Conservation (phyloP, 2,797 vertebrate species). For the Rhynchonycteris naso region DNA sequence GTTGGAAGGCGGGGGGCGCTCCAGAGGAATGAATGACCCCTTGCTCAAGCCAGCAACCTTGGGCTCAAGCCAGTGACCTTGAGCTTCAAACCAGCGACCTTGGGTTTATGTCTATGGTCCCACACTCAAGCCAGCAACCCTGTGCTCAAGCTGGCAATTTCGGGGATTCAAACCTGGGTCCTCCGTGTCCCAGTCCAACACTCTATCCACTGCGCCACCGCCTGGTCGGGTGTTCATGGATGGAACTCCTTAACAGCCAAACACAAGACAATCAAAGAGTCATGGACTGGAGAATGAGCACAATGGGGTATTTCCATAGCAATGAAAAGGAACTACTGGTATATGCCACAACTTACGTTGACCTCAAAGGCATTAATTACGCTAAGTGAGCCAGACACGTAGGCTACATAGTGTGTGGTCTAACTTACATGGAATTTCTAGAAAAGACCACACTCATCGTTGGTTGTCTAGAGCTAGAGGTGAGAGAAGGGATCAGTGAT, state of each 20-base stretch:
- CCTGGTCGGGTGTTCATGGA: too few species aligned
- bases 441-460: neutral
- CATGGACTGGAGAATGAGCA: neutral
- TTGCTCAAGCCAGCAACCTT: too few species aligned
- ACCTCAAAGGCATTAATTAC: neutral
- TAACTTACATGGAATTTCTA: neutral
- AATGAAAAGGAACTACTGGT: neutral
- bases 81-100: too few species aligned
- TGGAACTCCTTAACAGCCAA: neutral
- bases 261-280: neutral
- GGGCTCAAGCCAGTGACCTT: too few species aligned
- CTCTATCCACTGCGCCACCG: too few species aligned
- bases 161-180: too few species aligned
- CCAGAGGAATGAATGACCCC: too few species aligned
- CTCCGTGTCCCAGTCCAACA: too few species aligned
- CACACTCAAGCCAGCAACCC: too few species aligned
- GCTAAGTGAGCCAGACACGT: neutral
- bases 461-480: neutral
- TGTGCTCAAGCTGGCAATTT: too few species aligned
- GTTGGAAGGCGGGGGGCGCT: too few species aligned
- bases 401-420: neutral
- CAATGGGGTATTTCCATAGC: neutral
- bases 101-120: too few species aligned
- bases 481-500: neutral
- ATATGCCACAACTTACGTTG: neutral